phyloP scores from a whole-genome alignment of 53 echinoderm and acorn worm species.

The Apostichopus leukothele region DNA sequence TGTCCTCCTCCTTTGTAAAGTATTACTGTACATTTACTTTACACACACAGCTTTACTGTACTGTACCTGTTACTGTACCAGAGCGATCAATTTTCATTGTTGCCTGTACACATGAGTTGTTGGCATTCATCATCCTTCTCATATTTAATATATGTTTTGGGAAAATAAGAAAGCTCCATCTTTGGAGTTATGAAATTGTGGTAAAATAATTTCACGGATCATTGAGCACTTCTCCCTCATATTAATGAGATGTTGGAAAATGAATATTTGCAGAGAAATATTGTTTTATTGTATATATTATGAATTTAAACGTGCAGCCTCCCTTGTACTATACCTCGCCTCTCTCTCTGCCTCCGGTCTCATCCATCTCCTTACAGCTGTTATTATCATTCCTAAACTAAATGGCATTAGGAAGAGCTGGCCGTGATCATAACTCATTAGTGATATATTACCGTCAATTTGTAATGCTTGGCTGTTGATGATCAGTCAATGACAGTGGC shows the following conservation, averaged over 20 bases:
- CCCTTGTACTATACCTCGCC: background rate
- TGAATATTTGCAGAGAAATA: background rate
- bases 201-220: background rate
- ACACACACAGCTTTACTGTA: no score
- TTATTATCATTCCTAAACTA: slow-evolving; percentile 29
- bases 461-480: background rate
- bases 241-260: background rate
- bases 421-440: slow-evolving; percentile 14
- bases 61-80: no score
- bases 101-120: no score
- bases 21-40: no score
- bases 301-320: background rate
- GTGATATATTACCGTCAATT: slow-evolving; percentile 21
- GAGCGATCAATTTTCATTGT: no score
- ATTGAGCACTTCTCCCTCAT: background rate
- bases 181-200: background rate
- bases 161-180: no score
- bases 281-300: background rate
- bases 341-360: background rate
- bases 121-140: no score
- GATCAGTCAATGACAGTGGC: background rate
- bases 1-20: no score
- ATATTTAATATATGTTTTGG: no score
- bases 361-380: slow-evolving; percentile 17
- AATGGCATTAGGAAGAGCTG: background rate